Evolutionary conservation across 2,113 vertebrate genomes (phyloP), one percentile per base, ranked within the genome.

Genomic region (Neodontobutis hainanensis): DNA sequence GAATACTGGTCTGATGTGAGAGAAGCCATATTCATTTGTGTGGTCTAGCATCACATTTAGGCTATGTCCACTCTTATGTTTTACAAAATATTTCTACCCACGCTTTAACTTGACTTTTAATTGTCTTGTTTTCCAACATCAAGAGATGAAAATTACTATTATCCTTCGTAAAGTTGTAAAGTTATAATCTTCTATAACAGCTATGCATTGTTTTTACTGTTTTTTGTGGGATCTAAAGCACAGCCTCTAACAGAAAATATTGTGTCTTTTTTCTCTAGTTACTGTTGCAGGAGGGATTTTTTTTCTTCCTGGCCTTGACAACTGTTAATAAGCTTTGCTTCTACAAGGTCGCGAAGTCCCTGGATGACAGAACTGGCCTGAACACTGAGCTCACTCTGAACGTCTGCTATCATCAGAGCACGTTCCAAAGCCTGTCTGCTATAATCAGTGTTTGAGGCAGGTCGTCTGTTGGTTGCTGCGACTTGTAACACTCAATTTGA

Each of bases 401-500:
- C 44, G 61, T 58, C 73, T 83, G 67, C 73, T 71, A 56, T 65
- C 61, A 46, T 75, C 74, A 71, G 67, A 82, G 65, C 73, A 44
- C n/a, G 52, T 51, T 78, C 70, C 81, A 86, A 5, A 1, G 61
- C 62, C 75, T 77, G 82, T 86, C 82, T 44, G 76, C 65, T 68
- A 51, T 77, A 77, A 88, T 87, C 74, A 70, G 69, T 78, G 77
- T 75, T 84, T 14, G 7, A 77, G 53, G 62, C 77, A 74, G 73
- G 69, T 82, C 38, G 48, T 73, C 62, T 43, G 52, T 85, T 88
- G 86, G 77, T 72, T 77, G 74, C 65, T 80, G 78, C 65, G 83
- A 85, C 85, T 81, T 85, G 82, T 84, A 87, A 78, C 77, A 86
- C 62, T 75, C 72, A 81, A 85, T 92, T 90, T 88, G 88, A 80